Conservation (phyloP, 1,140 invertebrate species). For the Cydia strobilella region DNA sequence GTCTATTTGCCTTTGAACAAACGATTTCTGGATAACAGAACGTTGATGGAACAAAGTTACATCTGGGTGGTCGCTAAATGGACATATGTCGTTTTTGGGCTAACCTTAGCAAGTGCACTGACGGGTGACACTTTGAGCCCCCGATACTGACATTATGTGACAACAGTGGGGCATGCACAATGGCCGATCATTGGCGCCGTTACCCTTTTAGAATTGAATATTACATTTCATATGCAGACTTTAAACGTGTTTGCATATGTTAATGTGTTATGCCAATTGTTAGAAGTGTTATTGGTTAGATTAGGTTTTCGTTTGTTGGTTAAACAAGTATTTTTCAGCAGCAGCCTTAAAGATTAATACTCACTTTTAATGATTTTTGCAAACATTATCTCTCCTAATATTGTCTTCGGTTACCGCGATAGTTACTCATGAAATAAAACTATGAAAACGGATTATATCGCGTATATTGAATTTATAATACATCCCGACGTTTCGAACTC, state of each 20-base stretch:
- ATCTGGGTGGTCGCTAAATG: neutral
- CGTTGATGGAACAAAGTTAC: neutral
- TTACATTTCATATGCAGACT: conserved; percentile 26
- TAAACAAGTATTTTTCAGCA: neutral
- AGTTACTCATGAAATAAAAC: no score
- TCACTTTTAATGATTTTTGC: no score
- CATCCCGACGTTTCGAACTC: no score
- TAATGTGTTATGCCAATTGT: neutral
- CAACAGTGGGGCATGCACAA: conserved; percentile 65
- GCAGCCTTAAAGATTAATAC: no score
- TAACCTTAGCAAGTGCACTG: conserved; percentile 74
- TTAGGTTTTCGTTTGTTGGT: neutral
- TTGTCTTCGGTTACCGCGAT: no score
- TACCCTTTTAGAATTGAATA: conserved; percentile 55
- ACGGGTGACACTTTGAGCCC: conserved; percentile 74
- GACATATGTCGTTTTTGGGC: conserved; percentile 41
- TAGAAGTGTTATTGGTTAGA: conserved; percentile 5
- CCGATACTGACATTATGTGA: conserved; percentile 76
- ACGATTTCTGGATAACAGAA: neutral
- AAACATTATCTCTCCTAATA: no score
- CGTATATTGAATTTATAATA: no score
- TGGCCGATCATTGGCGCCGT: conserved; percentile 65
- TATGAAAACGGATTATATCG: no score
- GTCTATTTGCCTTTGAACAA: neutral
- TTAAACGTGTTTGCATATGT: conserved; percentile 26